phyloP scores from a whole-genome alignment of 2,113 vertebrate species.

The Protomyctophum bolini region DNA sequence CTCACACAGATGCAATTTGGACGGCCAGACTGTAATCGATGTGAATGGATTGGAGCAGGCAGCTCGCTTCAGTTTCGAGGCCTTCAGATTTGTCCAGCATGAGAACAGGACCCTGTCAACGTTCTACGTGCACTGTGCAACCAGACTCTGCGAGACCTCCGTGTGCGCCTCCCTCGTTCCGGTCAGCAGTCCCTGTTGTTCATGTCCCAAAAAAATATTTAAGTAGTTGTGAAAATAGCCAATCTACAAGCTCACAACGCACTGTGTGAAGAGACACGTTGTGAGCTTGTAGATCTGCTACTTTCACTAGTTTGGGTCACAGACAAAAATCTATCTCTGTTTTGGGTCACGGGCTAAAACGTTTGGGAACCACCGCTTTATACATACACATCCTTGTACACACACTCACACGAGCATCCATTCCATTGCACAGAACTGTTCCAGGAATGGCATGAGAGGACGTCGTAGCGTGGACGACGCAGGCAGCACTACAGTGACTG shows the following conservation, averaged over 20 bases:
- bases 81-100: constrained; percentile 71
- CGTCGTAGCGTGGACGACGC: constrained; percentile 24
- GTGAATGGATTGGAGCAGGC: constrained; percentile 63
- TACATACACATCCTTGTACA: too few species aligned
- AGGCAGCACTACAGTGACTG: constrained; percentile 55
- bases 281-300: too few species aligned
- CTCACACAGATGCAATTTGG: constrained; percentile 64
- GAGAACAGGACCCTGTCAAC: constrained; percentile 48
- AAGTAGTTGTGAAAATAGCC: too few species aligned
- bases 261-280: too few species aligned
- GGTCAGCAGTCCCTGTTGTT: constrained; percentile 41
- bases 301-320: too few species aligned
- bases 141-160: constrained; percentile 66
- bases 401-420: neutral
- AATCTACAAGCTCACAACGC: too few species aligned
- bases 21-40: constrained; percentile 66
- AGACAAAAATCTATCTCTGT: too few species aligned
- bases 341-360: too few species aligned
- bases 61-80: constrained; percentile 75
- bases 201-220: too few species aligned
- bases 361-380: too few species aligned
- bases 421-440: constrained; percentile 66
- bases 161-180: constrained; percentile 55
- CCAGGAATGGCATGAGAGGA: constrained; percentile 18
- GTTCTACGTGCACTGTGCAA: constrained; percentile 74